Percentiles rank a stretch among this genome's conserved stretches.
These are phyloP conservation scores for Mechanitis mazaeus DNA, from an alignment of 2,888 invertebrate species.

Conservation along the genomic window DNA sequence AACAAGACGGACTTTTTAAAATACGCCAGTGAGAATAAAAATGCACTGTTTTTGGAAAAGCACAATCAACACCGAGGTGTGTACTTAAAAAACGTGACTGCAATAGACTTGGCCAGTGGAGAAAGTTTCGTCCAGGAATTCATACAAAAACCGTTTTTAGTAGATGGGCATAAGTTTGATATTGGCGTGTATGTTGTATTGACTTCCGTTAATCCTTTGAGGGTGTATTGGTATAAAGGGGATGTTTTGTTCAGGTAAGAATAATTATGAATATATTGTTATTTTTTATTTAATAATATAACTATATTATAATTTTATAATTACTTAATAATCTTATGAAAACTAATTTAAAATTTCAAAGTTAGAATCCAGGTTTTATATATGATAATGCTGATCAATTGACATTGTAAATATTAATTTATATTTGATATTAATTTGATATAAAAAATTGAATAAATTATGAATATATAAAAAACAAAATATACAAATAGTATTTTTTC, in stretches of 20 bases:
- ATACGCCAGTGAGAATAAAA: slow-evolving; percentile 80
- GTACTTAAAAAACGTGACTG: slow-evolving; percentile 80
- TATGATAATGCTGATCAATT: too few species aligned
- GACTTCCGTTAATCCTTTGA: slow-evolving; percentile 92
- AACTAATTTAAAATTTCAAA: too few species aligned
- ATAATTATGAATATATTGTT: neutral
- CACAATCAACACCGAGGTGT: slow-evolving; percentile 94
- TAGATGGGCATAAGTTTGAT: slow-evolving; percentile 97
- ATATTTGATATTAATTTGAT: too few species aligned
- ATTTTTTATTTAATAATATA: too few species aligned
- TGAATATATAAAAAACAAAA: too few species aligned
- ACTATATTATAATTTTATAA: too few species aligned
- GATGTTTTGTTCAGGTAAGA: slow-evolving; percentile 90
- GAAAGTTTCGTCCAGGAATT: slow-evolving; percentile 95
- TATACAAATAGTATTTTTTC: too few species aligned
- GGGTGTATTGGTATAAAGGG: slow-evolving; percentile 91
- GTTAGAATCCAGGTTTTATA: too few species aligned
- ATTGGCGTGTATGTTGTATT: slow-evolving; percentile 95
- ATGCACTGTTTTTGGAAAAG: slow-evolving; percentile 91
- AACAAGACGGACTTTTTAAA: slow-evolving; percentile 82
- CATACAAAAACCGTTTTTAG: slow-evolving; percentile 89
- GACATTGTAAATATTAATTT: too few species aligned
- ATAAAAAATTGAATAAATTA: too few species aligned
- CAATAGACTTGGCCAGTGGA: slow-evolving; percentile 81
- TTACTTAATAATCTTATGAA: too few species aligned